These are phyloP conservation scores for Agriopis marginaria DNA, from an alignment of 2,888 invertebrate species.

Conservation along the genomic window DNA sequence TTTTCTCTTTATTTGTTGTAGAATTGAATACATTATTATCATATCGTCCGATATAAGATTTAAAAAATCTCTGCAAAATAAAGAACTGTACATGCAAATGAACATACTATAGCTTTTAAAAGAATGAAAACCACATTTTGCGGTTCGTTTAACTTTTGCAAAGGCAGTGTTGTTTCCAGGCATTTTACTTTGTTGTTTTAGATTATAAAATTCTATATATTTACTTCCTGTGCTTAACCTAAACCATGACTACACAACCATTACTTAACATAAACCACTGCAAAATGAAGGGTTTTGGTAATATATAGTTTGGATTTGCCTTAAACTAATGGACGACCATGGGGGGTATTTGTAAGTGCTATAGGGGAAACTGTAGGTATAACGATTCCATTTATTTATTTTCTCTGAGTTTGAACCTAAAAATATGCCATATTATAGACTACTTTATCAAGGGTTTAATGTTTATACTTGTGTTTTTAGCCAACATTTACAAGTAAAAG, in stretches of 20 bases:
- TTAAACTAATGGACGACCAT: too few relatives aligned
- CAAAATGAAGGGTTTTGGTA: neutral
- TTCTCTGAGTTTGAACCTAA: too few relatives aligned
- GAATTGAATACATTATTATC: neutral
- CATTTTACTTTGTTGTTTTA: neutral
- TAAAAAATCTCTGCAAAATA: conserved; percentile 3
- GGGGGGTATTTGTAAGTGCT: too few relatives aligned
- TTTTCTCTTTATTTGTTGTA: neutral
- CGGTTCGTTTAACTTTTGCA: conserved; percentile 12
- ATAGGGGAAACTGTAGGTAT: too few relatives aligned
- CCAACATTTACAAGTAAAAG: too few relatives aligned
- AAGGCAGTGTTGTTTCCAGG: conserved; percentile 4
- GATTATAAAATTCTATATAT: neutral
- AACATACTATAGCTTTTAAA: conserved; percentile 5
- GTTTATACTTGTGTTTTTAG: too few relatives aligned
- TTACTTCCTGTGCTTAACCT: neutral
- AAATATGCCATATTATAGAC: too few relatives aligned
- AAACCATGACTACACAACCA: neutral
- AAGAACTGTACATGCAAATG: conserved; percentile 7
- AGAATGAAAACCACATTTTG: conserved; percentile 12
- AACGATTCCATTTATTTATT: too few relatives aligned
- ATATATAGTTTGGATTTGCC: too few relatives aligned
- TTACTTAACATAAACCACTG: too few relatives aligned
- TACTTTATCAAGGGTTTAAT: too few relatives aligned
- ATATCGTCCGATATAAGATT: neutral